Conservation (phyloP, 2,888 invertebrate genomes). For the Chirona hameri region DNA sequence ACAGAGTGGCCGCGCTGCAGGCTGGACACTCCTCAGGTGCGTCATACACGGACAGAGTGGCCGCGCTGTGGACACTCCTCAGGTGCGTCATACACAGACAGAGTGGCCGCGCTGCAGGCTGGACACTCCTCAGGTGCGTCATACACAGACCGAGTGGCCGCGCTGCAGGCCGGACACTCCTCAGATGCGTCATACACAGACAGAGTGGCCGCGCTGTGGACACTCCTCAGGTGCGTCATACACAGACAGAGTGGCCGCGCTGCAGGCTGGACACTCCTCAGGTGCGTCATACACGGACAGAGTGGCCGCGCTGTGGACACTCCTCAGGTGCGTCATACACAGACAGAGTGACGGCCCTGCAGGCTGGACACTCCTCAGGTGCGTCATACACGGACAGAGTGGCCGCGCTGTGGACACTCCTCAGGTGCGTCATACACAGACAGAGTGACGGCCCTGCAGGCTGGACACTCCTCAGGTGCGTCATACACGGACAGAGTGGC, state of each 20-base stretch:
- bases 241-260: not conserved
- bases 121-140: constrained; percentile 39
- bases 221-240: constrained; percentile 40
- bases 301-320: constrained; percentile 31
- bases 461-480: constrained; percentile 39
- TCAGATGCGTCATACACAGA: too few relatives aligned
- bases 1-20: not conserved
- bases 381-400: too few relatives aligned
- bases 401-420: constrained; percentile 34
- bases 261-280: constrained; percentile 36
- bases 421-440: too few relatives aligned
- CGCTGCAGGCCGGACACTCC: constrained; percentile 34
- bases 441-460: not conserved
- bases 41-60: too few relatives aligned
- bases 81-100: too few relatives aligned
- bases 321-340: constrained; percentile 40
- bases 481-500: too few relatives aligned
- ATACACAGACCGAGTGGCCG: too few relatives aligned
- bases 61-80: constrained; percentile 36
- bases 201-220: constrained; percentile 3
- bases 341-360: not conserved
- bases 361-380: constrained; percentile 39
- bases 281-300: too few relatives aligned
- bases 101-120: not conserved
- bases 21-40: constrained; percentile 39